A percentile compares a stretch with the other conserved stretches of the same genome.
Evolutionary conservation across 2,113 vertebrate genomes (phyloP).

Genomic region (Notarius lentiginosus): DNA sequence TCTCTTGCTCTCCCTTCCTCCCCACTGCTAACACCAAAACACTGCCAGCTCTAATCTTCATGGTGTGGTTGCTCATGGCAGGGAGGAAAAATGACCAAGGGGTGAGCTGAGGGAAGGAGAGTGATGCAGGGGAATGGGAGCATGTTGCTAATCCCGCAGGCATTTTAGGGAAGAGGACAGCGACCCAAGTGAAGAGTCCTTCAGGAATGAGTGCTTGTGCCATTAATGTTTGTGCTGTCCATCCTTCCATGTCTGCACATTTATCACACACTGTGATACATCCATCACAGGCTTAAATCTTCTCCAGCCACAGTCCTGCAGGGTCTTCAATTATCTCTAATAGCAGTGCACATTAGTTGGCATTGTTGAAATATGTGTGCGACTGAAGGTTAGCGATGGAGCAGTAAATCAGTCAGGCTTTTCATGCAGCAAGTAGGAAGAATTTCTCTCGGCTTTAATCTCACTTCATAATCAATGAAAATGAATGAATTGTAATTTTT

Average conservation of each 20-base stretch:
- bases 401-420: background rate
- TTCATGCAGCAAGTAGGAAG: slow-evolving; percentile 2
- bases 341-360: background rate
- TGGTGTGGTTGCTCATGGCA: slow-evolving; percentile 34
- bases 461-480: background rate
- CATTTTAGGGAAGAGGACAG: slow-evolving; percentile 39
- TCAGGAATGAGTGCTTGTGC: slow-evolving; percentile 44
- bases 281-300: slow-evolving; percentile 34
- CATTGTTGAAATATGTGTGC: background rate
- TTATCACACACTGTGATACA: slow-evolving; percentile 30
- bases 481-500: no score
- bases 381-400: background rate
- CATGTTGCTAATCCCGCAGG: slow-evolving; percentile 61
- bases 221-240: slow-evolving; percentile 15
- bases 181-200: slow-evolving; percentile 54
- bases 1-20: slow-evolving; percentile 16
- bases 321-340: slow-evolving; percentile 3
- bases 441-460: background rate
- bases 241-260: slow-evolving; percentile 16
- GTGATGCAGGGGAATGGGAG: slow-evolving; percentile 54
- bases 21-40: slow-evolving; percentile 37
- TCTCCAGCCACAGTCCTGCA: slow-evolving; percentile 5
- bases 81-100: slow-evolving; percentile 12
- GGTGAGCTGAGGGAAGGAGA: slow-evolving; percentile 40
- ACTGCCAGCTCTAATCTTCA: slow-evolving; percentile 41